These are phyloP conservation scores for Lasioglossum figueresi DNA, from an alignment of 2,888 invertebrate species.

Conservation along the genomic window DNA sequence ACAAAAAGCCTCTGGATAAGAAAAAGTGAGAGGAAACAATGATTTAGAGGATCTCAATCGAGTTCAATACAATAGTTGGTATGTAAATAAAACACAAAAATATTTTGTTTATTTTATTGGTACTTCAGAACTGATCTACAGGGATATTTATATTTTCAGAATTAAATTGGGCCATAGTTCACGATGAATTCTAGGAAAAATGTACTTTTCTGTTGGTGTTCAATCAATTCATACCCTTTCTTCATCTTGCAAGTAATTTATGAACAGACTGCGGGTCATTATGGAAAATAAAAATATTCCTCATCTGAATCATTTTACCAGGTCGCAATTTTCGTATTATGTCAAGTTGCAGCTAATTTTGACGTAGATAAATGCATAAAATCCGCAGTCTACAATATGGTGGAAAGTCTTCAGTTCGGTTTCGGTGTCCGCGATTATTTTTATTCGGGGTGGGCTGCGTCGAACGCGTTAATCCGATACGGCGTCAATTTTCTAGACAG, in stretches of 20 bases:
- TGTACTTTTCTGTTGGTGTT: not conserved
- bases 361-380: too few species aligned
- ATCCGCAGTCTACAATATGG: too few species aligned
- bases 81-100: not conserved
- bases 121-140: not conserved
- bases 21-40: not conserved
- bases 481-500: not conserved
- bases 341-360: too few species aligned
- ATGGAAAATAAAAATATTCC: too few species aligned
- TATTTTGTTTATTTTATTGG: not conserved
- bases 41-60: not conserved
- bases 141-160: not conserved
- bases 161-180: not conserved
- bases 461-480: not conserved
- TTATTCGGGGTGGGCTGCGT: not conserved
- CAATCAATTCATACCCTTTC: too few species aligned
- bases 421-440: not conserved
- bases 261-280: too few species aligned
- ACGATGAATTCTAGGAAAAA: not conserved
- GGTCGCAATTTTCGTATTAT: too few species aligned
- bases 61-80: too few species aligned
- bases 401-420: not conserved
- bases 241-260: too few species aligned
- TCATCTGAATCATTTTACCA: too few species aligned
- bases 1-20: not conserved